Percentiles rank a stretch among this genome's conserved stretches.
Conservation (phyloP, 2,797 vertebrate species). For the Percopsis omiscomaycus region DNA sequence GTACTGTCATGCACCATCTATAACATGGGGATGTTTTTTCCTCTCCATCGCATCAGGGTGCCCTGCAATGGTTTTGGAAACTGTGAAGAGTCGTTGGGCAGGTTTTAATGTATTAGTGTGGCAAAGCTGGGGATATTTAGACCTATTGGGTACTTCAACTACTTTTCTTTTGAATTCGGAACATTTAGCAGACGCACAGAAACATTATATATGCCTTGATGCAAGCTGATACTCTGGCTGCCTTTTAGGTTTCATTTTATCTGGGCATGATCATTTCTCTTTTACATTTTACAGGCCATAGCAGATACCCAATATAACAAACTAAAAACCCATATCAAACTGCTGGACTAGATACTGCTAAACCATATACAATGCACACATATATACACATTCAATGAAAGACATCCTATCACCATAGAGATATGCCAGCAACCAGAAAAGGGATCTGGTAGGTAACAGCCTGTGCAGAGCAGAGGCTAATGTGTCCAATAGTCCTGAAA, state of each 20-base stretch:
- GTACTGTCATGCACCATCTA: constrained; percentile 31
- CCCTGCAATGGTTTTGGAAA: constrained; percentile 48
- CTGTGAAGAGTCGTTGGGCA: neutral
- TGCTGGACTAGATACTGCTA: neutral
- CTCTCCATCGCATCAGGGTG: constrained; percentile 34
- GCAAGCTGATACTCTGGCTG: no score
- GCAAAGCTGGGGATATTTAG: neutral
- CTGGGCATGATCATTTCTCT: no score
- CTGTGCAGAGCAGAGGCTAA: constrained; percentile 61
- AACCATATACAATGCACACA: neutral
- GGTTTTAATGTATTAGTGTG: neutral
- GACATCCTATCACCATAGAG: constrained; percentile 19
- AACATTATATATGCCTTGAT: no score
- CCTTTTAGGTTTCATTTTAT: no score
- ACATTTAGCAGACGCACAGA: no score
- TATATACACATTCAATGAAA: neutral
- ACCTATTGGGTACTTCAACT: neutral
- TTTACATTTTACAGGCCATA: no score
- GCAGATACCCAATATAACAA: no score
- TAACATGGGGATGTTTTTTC: constrained; percentile 65
- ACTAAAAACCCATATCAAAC: no score
- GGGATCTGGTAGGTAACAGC: constrained; percentile 46
- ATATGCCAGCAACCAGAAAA: constrained; percentile 32
- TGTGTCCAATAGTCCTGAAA: constrained; percentile 71
- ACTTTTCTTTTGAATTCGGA: neutral